Base-by-base conservation (phyloP, 2,888 invertebrate species). In the Linnaemya vulpina region DNA sequence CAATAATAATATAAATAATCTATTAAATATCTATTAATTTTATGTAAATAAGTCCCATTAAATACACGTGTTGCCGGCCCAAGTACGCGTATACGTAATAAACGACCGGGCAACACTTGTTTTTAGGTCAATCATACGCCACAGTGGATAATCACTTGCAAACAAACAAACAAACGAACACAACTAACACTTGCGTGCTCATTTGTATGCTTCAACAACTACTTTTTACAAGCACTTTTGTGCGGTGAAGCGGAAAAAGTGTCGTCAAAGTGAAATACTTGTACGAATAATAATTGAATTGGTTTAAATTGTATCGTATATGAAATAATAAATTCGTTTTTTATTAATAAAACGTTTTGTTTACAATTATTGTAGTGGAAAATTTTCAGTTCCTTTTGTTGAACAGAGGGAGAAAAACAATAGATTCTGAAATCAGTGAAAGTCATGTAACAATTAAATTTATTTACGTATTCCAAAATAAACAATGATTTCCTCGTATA, bases 81-180 rank as follows among this genome's bases (percentile, higher is more conserved):
- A 15, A 8, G 13, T 38, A 30, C 3, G 22, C 10, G n/a, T 4
- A 3, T 3, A 43, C n/a, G 20, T 55, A 65, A 63, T 53, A 55
- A 67, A 76, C 22, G 46, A 15, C 13, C 30, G 9, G 30, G 3
- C 17, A 49, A 55, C 63, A 74, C 7, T 53, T 76, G 25, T 65
- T 65, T 76, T 62, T 22, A 38, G 58, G 58, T 68, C 58, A 76
- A 49, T 60, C 38, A 67, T 58, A 67, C 35, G 67, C 38, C 38
- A 49, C 43, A 22, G 4, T 58, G 22, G 46, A n/a, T 46, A 67
- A 60, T 49, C 11, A 55, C 0, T 38, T 15, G 10, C 30, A 49
- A 11, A 10, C n/a, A 55, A 40, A 22, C n/a, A 40, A 40, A 10
- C n/a, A 55, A 40, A 22, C n/a, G 22, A 40, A 5, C 30, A 30